A percentile compares a stretch with the other conserved stretches of the same genome.
phyloP scores from a whole-genome alignment of 2,797 vertebrate species.

The Cichlasoma orientale region DNA sequence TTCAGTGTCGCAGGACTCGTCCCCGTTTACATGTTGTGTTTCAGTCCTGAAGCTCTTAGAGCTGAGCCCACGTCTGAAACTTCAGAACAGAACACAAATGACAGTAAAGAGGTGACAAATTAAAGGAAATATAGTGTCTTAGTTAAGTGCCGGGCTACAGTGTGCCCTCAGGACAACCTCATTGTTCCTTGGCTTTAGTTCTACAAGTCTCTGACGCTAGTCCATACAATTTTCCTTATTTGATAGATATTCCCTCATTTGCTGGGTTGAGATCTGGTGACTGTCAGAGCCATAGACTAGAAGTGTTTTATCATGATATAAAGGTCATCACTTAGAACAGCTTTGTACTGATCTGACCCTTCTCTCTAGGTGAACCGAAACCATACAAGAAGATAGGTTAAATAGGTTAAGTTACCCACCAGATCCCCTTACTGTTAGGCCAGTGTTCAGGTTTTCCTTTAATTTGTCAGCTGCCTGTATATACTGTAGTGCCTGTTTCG shows the following conservation, averaged over 20 bases:
- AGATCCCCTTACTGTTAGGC: neutral
- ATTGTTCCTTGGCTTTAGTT: neutral
- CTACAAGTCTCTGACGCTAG: neutral
- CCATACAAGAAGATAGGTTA: neutral
- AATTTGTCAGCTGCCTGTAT: neutral
- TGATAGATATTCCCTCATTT: neutral
- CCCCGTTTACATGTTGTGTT: slow-evolving; percentile 1
- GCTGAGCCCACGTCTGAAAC: neutral
- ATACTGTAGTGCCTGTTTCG: neutral
- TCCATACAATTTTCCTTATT: neutral
- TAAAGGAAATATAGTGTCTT: neutral
- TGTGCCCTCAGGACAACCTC: neutral
- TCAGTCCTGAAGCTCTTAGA: slow-evolving; percentile 9
- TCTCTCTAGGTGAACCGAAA: neutral
- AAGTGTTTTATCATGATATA: too few species aligned
- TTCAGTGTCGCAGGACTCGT: slow-evolving; percentile 1
- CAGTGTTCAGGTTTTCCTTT: neutral
- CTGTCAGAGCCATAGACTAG: too few species aligned
- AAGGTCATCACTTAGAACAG: neutral
- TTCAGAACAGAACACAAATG: neutral
- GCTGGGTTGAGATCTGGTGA: neutral
- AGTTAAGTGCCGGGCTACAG: neutral
- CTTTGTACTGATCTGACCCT: neutral
- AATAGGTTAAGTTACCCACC: neutral
- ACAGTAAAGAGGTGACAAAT: neutral